phyloP scores from a whole-genome alignment of 2,888 invertebrate genomes.

The Miltochrista miniata region DNA sequence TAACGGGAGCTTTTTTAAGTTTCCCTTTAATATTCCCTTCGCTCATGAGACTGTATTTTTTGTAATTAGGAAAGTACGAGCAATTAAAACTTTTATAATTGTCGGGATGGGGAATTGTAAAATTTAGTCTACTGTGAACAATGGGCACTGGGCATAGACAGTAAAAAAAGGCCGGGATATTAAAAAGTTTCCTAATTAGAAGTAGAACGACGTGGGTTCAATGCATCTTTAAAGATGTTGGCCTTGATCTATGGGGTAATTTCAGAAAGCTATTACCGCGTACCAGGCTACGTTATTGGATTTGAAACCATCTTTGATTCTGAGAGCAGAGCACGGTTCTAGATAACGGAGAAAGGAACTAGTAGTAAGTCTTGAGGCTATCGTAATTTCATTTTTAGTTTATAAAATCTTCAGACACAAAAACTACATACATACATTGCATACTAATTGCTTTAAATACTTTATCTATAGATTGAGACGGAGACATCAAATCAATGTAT shows the following conservation, averaged over 20 bases:
- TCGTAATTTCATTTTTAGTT: no score
- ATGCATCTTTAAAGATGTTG: conserved; percentile 49
- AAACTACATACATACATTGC: no score
- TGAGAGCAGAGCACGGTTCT: neutral
- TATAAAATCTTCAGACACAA: no score
- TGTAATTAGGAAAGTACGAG: conserved; percentile 80
- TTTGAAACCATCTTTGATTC: neutral
- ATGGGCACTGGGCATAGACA: conserved; percentile 71
- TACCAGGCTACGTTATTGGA: neutral
- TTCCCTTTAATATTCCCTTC: conserved; percentile 57
- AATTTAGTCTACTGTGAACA: conserved; percentile 77
- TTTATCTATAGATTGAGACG: no score
- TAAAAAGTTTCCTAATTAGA: conserved; percentile 77
- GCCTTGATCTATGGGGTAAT: conserved; percentile 27
- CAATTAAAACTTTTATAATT: conserved; percentile 83
- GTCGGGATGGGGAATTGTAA: conserved; percentile 72
- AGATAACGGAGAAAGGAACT: no score
- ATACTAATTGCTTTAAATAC: no score
- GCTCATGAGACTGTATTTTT: conserved; percentile 76
- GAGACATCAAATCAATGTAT: no score
- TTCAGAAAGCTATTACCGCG: conserved; percentile 10
- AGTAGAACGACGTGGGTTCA: conserved; percentile 57
- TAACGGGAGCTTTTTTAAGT: conserved; percentile 38
- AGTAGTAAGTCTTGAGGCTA: no score
- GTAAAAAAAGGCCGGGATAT: conserved; percentile 67